Evolutionary conservation across 1,140 invertebrate species (phyloP).

Genomic region (Heliconius hewitsoni): DNA sequence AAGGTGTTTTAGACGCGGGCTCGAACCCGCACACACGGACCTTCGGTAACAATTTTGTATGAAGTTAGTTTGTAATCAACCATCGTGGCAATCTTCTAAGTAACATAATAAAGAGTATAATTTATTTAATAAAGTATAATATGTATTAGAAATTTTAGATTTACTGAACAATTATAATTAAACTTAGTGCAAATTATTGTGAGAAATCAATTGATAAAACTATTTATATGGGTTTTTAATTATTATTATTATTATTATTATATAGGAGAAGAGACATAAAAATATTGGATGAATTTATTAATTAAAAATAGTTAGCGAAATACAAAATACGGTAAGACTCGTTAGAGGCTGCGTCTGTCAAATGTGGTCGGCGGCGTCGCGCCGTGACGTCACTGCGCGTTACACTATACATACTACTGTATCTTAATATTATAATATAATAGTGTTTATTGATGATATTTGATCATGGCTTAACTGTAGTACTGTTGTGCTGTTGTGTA

Average conservation of each 20-base stretch:
- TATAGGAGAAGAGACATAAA: slow-evolving; percentile 75
- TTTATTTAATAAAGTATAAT: slow-evolving; percentile 80
- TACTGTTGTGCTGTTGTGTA: slow-evolving; percentile 69
- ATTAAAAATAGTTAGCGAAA: slow-evolving; percentile 81
- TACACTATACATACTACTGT: slow-evolving; percentile 58
- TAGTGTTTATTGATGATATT: slow-evolving; percentile 76
- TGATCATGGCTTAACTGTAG: slow-evolving; percentile 80
- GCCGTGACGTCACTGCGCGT: slow-evolving; percentile 20
- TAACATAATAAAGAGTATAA: slow-evolving; percentile 81
- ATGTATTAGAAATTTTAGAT: slow-evolving; percentile 82
- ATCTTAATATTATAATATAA: slow-evolving; percentile 58
- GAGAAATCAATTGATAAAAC: slow-evolving; percentile 75
- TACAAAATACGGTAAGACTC: slow-evolving; percentile 79
- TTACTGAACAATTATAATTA: slow-evolving; percentile 69
- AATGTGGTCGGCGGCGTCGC: slow-evolving; percentile 45
- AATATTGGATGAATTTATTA: slow-evolving; percentile 81
- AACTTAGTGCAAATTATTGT: slow-evolving; percentile 81
- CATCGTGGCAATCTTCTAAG: slow-evolving; percentile 78
- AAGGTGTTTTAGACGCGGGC: slow-evolving; percentile 68
- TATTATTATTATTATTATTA: slow-evolving; percentile 80
- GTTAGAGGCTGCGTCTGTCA: slow-evolving; percentile 73
- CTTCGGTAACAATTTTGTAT: slow-evolving; percentile 74
- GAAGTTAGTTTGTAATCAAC: slow-evolving; percentile 80
- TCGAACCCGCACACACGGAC: slow-evolving; percentile 58
- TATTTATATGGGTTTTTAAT: slow-evolving; percentile 81